Evolutionary conservation across 1,140 invertebrate species (phyloP), one percentile per base, ranked within the genome.

Genomic region (Lysiphlebus fabarum): DNA sequence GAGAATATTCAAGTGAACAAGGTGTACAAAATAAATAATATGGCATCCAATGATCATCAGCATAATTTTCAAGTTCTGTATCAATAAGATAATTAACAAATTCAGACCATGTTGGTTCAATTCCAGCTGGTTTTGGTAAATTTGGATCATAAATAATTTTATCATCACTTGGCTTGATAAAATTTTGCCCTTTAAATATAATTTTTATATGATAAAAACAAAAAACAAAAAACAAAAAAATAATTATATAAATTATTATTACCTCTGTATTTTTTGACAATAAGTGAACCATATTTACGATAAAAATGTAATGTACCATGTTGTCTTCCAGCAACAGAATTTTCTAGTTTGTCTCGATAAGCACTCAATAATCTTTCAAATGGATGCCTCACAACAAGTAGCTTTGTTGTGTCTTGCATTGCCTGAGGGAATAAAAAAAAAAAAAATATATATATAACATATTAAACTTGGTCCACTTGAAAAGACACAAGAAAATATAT

Each of bases 321-420:
- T 59, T 81, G 76, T 33, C 69, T 65, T n/a, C 78, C 76, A 42
- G 73, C 68, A 2, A 80, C 77, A 5, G 68, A 72, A 59, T 84
- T 82, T 65, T 83, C 79, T 53, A 88, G 74, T 73, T 88, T 88
- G 65, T 87, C 86, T 53, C 84, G 72, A 68, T 85, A 88, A 0
- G 85, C 84, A 8, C 84, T 86, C 7, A 87, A 64, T 9, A 88
- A 62, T 61, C 87, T 72, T 66, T 87, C 84, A 62, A 87, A 84
- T 4, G 87, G 87, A 69, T 88, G 84, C 14, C 87, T 72, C 6
- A 87, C 78, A n/a, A 80, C 68, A 33, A 80, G 38, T 34, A 80
- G 59, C 59, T 70, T 75, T 26, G 58, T 63, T 7, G 70, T 72
- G 45, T 70, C 56, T 9, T 72, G 65, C 12, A 85, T 61, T n/a